phyloP scores from a whole-genome alignment of 2,113 vertebrate genomes.

The Vireo altiloquus region DNA sequence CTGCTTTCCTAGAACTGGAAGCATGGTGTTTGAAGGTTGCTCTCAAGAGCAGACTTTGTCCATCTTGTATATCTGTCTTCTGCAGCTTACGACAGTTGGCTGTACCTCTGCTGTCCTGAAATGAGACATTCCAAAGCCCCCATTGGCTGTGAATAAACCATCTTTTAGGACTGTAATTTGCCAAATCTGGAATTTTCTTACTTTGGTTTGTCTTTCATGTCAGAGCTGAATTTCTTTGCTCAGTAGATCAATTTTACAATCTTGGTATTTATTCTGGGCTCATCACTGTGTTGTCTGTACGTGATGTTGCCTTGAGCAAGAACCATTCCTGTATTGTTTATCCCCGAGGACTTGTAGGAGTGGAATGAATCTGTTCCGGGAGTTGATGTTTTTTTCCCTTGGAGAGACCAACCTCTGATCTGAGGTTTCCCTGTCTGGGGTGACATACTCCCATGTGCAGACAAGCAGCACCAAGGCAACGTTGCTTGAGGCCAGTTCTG shows the following conservation, averaged over 20 bases:
- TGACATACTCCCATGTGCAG: background rate
- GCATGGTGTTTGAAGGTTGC: slow-evolving; percentile 36
- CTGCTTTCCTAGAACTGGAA: background rate
- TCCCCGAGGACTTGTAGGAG: slow-evolving; percentile 30
- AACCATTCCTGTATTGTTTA: slow-evolving; percentile 47
- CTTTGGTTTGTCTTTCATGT: slow-evolving; percentile 3
- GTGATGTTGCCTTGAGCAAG: slow-evolving; percentile 55
- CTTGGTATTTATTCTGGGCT: slow-evolving; percentile 55
- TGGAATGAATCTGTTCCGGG: slow-evolving; percentile 24
- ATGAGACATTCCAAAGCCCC: background rate
- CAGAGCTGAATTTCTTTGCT: slow-evolving; percentile 43
- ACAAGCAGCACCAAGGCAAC: slow-evolving; percentile 7
- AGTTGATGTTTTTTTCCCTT: slow-evolving; percentile 24
- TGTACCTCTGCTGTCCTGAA: background rate
- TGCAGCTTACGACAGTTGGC: background rate
- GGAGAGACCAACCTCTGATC: slow-evolving; percentile 37
- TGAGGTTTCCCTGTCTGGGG: slow-evolving; percentile 10
- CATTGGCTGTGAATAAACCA: background rate
- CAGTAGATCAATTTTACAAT: slow-evolving; percentile 56
- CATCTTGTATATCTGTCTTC: slow-evolving; percentile 6
- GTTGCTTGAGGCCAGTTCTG: background rate
- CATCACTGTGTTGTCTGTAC: slow-evolving; percentile 38
- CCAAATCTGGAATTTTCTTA: background rate
- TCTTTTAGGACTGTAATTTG: background rate
- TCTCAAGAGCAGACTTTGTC: background rate